Conservation (phyloP, 92 coral and sea anemone species). For the Umimayanthus kanabou region DNA sequence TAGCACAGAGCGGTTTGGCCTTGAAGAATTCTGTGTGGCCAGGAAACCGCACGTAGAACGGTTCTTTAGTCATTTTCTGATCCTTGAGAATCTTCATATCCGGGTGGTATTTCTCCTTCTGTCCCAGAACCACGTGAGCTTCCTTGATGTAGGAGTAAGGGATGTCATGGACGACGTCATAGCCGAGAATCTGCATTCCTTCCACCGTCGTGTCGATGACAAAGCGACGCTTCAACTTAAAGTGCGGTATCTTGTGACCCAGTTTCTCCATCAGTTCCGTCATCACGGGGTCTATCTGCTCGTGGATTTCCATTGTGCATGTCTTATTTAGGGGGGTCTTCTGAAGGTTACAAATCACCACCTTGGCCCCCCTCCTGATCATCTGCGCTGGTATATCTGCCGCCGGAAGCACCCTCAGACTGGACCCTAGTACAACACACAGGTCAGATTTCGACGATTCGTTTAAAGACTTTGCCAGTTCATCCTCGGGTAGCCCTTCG, state of each 20-base stretch:
- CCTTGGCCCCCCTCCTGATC: slow-evolving; percentile 51
- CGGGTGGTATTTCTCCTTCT: slow-evolving; percentile 36
- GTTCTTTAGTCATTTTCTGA: slow-evolving; percentile 62
- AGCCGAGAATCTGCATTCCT: slow-evolving; percentile 64
- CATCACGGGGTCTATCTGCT: slow-evolving; percentile 56
- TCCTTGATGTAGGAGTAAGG: slow-evolving; percentile 69
- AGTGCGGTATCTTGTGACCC: slow-evolving; percentile 54
- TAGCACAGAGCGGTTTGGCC: slow-evolving; percentile 44
- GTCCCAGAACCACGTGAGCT: slow-evolving; percentile 54
- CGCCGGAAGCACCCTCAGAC: slow-evolving; percentile 63
- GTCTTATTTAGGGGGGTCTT: slow-evolving; percentile 59
- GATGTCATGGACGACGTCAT: slow-evolving; percentile 64
- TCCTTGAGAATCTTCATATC: slow-evolving; percentile 48
- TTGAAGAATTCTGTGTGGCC: slow-evolving; percentile 30
- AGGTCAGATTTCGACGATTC: slow-evolving; percentile 52
- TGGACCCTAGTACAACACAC: slow-evolving; percentile 62
- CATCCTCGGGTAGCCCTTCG: slow-evolving; percentile 64
- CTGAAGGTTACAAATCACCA: slow-evolving; percentile 65
- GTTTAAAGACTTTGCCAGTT: slow-evolving; percentile 49
- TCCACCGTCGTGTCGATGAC: slow-evolving; percentile 56
- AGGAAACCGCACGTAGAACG: slow-evolving; percentile 58
- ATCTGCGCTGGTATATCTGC: slow-evolving; percentile 65
- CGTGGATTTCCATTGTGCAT: slow-evolving; percentile 60
- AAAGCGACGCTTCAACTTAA: slow-evolving; percentile 70
- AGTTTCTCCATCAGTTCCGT: slow-evolving; percentile 55